Conservation (phyloP, 2,797 vertebrate genomes). For the Sebastes nivosus region DNA sequence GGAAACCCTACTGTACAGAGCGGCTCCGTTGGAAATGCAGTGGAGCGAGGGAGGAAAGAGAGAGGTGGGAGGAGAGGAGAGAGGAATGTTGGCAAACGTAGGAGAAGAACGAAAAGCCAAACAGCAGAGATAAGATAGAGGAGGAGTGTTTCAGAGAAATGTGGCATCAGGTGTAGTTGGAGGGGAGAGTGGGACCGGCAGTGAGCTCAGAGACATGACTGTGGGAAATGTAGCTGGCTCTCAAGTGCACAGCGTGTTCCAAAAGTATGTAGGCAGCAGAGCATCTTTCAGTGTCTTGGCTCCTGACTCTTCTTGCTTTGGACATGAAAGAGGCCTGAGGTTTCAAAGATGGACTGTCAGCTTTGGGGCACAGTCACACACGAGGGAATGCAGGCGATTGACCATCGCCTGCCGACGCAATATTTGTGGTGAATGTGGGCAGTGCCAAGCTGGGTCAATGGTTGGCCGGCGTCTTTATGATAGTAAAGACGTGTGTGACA, state of each 20-base stretch:
- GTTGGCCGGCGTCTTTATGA: too few relatives aligned
- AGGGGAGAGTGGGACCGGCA: constrained; percentile 22
- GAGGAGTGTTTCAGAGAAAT: constrained; percentile 48
- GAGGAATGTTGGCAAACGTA: constrained; percentile 44
- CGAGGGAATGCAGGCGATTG: neutral
- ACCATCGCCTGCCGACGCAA: neutral
- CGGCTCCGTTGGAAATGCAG: constrained; percentile 62
- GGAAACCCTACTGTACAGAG: constrained; percentile 83
- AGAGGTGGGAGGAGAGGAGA: constrained; percentile 53
- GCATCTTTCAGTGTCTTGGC: constrained; percentile 30
- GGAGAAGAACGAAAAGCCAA: constrained; percentile 48
- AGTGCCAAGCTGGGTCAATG: neutral
- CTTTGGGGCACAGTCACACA: neutral
- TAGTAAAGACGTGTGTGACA: too few relatives aligned
- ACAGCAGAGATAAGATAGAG: constrained; percentile 22
- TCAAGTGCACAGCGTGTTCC: constrained; percentile 19
- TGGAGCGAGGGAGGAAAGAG: constrained; percentile 60
- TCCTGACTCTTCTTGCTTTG: constrained; percentile 26
- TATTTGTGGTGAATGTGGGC: neutral
- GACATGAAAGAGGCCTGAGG: constrained; percentile 26
- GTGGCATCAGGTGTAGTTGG: constrained; percentile 46
- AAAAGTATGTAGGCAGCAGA: constrained; percentile 36
- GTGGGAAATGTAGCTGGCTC: constrained; percentile 24
- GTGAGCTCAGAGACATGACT: constrained; percentile 6
- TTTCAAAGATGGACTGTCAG: neutral